Percentiles rank a stretch among this genome's conserved stretches.
phyloP scores from a whole-genome alignment of 1,140 invertebrate genomes.

The Drosophila auraria region DNA sequence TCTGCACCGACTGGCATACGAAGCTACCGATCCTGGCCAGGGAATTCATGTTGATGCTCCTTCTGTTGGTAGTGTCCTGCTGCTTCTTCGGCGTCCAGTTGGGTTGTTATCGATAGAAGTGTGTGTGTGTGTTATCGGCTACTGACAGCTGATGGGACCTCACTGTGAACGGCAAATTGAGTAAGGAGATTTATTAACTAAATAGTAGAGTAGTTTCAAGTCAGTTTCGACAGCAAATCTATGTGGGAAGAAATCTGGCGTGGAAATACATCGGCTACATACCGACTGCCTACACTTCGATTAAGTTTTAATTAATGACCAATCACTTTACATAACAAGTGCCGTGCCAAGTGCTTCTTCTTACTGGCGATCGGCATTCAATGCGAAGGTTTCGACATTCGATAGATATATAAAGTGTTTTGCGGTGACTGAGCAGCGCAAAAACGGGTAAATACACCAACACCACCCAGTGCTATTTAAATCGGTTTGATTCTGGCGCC shows the following conservation, averaged over 20 bases:
- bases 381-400: too few species aligned
- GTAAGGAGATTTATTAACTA: not conserved
- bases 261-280: not conserved
- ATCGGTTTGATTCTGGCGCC: constrained; percentile 5
- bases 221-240: not conserved
- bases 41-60: constrained; percentile 65
- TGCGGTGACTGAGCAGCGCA: not conserved
- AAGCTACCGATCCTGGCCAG: constrained; percentile 59
- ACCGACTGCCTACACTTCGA: not conserved
- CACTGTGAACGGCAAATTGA: not conserved
- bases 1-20: constrained; percentile 72
- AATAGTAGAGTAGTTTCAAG: not conserved
- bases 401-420: not conserved
- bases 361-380: constrained; percentile 16
- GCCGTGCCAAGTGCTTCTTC: constrained; percentile 42
- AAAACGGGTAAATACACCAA: not conserved
- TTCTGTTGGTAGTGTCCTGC: not conserved
- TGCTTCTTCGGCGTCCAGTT: constrained; percentile 1
- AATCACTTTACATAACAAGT: constrained; percentile 65
- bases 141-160: constrained; percentile 14
- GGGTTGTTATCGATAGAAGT: not conserved
- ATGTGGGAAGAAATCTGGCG: not conserved
- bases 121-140: constrained; percentile 15
- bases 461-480: constrained; percentile 1
- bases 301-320: constrained; percentile 62